phyloP scores from a whole-genome alignment of 2,888 invertebrate genomes.

The Pycnomerus fuliginosus region DNA sequence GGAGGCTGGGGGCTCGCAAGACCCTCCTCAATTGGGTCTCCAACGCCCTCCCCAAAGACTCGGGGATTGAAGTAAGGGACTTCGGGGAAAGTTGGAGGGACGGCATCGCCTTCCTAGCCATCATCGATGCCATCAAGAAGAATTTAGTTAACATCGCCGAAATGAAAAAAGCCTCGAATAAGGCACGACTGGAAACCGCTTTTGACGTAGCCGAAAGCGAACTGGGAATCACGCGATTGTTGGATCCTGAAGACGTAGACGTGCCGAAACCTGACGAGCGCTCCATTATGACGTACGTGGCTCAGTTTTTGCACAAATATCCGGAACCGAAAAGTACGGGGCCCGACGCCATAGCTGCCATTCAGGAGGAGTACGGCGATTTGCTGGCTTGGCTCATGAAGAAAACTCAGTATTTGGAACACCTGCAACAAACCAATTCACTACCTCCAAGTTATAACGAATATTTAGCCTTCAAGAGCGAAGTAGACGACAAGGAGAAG shows the following conservation, averaged over 20 bases:
- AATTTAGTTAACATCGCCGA: conserved; percentile 87
- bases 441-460: conserved; percentile 79
- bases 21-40: conserved; percentile 93
- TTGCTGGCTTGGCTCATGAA: conserved; percentile 81
- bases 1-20: conserved; percentile 89
- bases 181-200: conserved; percentile 84
- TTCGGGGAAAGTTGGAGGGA: conserved; percentile 96
- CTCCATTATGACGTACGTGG: conserved; percentile 98
- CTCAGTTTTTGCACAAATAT: conserved; percentile 95
- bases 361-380: conserved; percentile 79
- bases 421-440: conserved; percentile 72
- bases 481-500: conserved; percentile 71
- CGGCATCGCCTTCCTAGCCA: conserved; percentile 91
- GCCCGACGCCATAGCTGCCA: conserved; percentile 71
- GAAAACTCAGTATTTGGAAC: conserved; percentile 73
- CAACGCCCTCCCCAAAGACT: conserved; percentile 85
- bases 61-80: conserved; percentile 85
- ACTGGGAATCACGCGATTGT: conserved; percentile 84
- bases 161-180: conserved; percentile 75
- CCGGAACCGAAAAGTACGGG: conserved; percentile 80
- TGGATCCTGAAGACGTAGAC: conserved; percentile 96
- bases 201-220: conserved; percentile 91
- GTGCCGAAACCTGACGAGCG: conserved; percentile 95
- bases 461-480: conserved; percentile 74
- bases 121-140: conserved; percentile 92